Percentiles rank a stretch among this genome's conserved stretches.
Evolutionary conservation across 2,888 invertebrate genomes (phyloP).

Genomic region (Pachymerium ferrugineum): DNA sequence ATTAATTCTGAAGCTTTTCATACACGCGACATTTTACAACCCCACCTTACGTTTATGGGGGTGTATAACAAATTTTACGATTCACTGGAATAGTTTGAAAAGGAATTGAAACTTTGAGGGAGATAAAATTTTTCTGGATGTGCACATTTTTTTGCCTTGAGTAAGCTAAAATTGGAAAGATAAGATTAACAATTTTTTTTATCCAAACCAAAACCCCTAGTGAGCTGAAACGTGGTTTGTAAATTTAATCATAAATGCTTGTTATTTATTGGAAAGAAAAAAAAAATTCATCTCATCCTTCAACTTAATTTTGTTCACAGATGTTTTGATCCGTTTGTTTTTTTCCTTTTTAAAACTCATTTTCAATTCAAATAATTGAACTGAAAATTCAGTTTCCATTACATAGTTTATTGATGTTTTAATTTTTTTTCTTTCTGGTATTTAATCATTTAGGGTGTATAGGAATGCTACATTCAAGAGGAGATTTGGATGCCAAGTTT

Average conservation of each 20-base stretch:
- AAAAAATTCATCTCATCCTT: too few species aligned
- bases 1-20: background rate
- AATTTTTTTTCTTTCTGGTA: background rate
- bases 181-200: background rate
- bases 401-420: too few species aligned
- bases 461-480: background rate
- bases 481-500: slow-evolving; percentile 19
- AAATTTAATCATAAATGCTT: background rate
- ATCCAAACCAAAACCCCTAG: background rate
- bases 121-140: background rate
- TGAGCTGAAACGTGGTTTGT: background rate
- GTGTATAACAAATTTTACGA: slow-evolving; percentile 1
- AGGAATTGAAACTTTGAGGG: too few species aligned
- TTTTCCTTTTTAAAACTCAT: too few species aligned
- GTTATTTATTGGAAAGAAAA: too few species aligned
- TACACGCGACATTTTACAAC: background rate
- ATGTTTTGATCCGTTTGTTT: background rate
- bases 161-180: background rate
- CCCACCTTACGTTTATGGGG: background rate
- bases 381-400: too few species aligned
- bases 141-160: background rate
- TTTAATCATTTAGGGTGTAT: background rate
- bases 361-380: too few species aligned
- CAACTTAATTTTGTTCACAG: background rate
- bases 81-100: slow-evolving; percentile 10